Percentiles rank a stretch among this genome's conserved stretches.
phyloP scores from a whole-genome alignment of 92 coral and sea anemone genomes.

The Porites rus region DNA sequence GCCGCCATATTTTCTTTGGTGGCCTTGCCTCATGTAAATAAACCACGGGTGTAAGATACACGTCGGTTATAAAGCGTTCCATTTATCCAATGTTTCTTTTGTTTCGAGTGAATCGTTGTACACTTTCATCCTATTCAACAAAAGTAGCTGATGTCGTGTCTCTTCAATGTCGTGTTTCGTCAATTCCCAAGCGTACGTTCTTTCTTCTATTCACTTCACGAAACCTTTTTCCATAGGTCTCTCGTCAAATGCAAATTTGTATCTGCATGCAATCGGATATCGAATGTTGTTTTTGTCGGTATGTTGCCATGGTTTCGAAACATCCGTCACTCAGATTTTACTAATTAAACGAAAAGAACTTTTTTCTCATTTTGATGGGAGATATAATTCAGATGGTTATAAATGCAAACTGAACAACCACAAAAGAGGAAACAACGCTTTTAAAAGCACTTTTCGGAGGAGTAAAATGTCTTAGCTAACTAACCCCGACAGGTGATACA shows the following conservation, averaged over 20 bases:
- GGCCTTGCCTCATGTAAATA: conserved; percentile 36
- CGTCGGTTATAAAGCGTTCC: conserved; percentile 5
- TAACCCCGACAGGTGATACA: conserved; percentile 16
- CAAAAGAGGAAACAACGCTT: conserved; percentile 1
- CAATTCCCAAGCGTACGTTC: not conserved
- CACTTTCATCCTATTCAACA: not conserved
- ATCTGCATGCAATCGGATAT: conserved; percentile 42
- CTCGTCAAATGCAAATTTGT: conserved; percentile 33
- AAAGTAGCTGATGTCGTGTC: not conserved
- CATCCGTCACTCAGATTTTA: conserved; percentile 20
- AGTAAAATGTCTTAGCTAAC: not conserved
- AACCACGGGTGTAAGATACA: not conserved
- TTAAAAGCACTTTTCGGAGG: not conserved
- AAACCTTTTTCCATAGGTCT: not conserved
- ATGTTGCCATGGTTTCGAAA: conserved; percentile 21
- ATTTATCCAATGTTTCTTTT: not conserved
- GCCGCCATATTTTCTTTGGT: conserved; percentile 44
- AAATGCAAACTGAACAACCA: conserved; percentile 1
- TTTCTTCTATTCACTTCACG: not conserved
- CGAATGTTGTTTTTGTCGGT: conserved; percentile 49
- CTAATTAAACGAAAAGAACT: not conserved
- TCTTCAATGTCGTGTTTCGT: not conserved
- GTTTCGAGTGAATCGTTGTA: conserved; percentile 1
- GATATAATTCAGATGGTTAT: conserved; percentile 4
- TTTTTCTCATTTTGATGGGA: not conserved